phyloP scores from a whole-genome alignment of 2,797 vertebrate genomes.

The Ataeniobius toweri region DNA sequence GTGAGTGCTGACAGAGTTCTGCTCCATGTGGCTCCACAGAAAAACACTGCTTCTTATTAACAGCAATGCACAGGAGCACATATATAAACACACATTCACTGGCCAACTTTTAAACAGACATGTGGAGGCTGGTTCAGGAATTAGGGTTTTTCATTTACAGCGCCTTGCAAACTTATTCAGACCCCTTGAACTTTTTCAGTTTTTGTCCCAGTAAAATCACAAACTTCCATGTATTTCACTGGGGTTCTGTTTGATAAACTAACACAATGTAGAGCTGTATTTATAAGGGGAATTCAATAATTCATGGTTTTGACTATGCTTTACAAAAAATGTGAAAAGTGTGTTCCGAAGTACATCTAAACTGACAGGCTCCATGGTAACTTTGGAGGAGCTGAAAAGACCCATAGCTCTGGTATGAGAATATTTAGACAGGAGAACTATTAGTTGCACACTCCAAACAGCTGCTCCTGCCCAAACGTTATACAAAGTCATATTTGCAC shows the following conservation, averaged over 20 bases:
- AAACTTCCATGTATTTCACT: not conserved
- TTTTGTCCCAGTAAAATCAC: not conserved
- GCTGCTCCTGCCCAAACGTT: too few relatives aligned
- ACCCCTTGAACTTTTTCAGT: not conserved
- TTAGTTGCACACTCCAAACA: not conserved
- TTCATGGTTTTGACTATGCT: not conserved
- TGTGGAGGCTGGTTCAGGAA: constrained; percentile 10
- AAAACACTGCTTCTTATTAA: constrained; percentile 71
- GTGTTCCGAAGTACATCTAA: too few relatives aligned
- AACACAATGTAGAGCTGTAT: not conserved
- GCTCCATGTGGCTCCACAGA: constrained; percentile 66
- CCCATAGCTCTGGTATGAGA: not conserved
- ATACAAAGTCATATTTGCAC: too few relatives aligned
- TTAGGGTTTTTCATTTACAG: not conserved
- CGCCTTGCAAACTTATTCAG: not conserved
- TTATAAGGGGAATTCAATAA: not conserved
- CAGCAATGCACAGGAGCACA: constrained; percentile 60
- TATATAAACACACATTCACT: constrained; percentile 55
- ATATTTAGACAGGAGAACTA: not conserved
- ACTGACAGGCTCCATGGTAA: not conserved
- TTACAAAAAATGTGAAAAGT: not conserved
- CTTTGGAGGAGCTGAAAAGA: not conserved
- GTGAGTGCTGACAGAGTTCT: constrained; percentile 72
- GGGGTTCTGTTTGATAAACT: not conserved
- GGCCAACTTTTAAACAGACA: constrained; percentile 47